Base-by-base conservation (phyloP, 2,888 invertebrate genomes). In the Scaptomyza caliginosa region DNA sequence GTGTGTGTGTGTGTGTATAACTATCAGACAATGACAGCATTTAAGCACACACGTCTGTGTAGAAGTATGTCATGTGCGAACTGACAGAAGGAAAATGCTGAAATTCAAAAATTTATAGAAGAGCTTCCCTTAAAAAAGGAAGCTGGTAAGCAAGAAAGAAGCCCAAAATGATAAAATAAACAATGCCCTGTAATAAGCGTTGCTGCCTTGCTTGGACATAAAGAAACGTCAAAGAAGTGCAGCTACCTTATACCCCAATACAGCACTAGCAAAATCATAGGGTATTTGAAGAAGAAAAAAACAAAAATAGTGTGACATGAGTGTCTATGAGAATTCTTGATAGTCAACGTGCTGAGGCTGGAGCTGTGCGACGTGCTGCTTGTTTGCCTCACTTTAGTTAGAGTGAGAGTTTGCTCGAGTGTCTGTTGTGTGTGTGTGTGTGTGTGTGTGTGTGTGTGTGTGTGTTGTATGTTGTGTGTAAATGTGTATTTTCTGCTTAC, bases 91-190 rank as follows among this genome's bases (percentile, higher is more conserved):
- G 26, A 71, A 70, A 70, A 74, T 62, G 71, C 49, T 72, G 57
- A 65, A 65, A 66, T 78, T 81, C 63, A 78, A 75, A 84, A 83
- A 80, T 75, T 62, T 70, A 81, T 84, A 67, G 78, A 63, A 75
- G 73, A 52, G 51, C 52, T n/a, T n/a, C n/a, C n/a, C n/a, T n/a
- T n/a, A n/a, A n/a, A 40, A 66, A 60, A 46, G 26, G 30, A 64
- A 60, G 59, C 74, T 65, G 45, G 51, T 56, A 28, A 66, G 43
- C 77, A 55, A 43, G 42, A 50, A 34, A 4, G 6, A 32, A 42
- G 32, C 49, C 46, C 23, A n/a, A 11, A 30, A 3, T 38, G 23
- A 1, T 16, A 28, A 28, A 57, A 43, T 7, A 6, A 10, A 2
- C 0, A 4, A 48, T 57, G 36, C 16, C 40, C 57, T 64, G 0